A percentile compares a stretch with the other conserved stretches of the same genome.
phyloP scores from a whole-genome alignment of 1,140 invertebrate genomes.

The Tetramorium parvispinum region DNA sequence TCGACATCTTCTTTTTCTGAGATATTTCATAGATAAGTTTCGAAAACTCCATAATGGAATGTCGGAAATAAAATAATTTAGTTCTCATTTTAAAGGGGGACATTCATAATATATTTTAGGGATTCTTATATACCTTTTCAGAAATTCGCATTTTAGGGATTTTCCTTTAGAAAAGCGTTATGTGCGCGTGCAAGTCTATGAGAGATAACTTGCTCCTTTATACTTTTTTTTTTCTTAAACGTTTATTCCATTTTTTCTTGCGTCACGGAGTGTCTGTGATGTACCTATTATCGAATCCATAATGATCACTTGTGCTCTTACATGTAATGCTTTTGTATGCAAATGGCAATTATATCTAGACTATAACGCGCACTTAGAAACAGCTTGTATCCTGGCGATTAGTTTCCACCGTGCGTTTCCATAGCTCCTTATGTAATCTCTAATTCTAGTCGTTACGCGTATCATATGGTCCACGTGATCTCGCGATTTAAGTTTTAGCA shows the following conservation, averaged over 20 bases:
- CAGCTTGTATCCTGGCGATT: not conserved
- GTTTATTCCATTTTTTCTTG: not conserved
- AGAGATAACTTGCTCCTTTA: not conserved
- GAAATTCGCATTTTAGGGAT: not conserved
- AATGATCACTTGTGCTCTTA: not conserved
- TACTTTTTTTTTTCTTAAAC: not conserved
- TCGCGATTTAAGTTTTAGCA: constrained; percentile 10
- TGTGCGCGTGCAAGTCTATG: too few species aligned
- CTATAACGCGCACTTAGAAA: not conserved
- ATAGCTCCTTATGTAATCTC: constrained; percentile 22
- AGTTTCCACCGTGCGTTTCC: not conserved
- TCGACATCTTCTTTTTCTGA: not conserved
- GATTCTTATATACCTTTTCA: too few species aligned
- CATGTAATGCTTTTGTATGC: not conserved
- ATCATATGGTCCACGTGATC: not conserved
- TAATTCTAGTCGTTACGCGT: not conserved
- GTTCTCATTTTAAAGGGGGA: too few species aligned
- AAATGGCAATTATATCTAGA: not conserved
- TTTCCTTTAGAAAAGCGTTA: not conserved
- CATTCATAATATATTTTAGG: too few species aligned
- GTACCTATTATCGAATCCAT: not conserved
- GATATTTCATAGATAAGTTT: not conserved
- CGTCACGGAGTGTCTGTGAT: not conserved
- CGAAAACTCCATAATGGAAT: not conserved
- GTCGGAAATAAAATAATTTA: not conserved